Evolutionary conservation across 2,797 vertebrate species (phyloP), one percentile per base, ranked within the genome.

Genomic region (Euphonia xanthogaster): DNA sequence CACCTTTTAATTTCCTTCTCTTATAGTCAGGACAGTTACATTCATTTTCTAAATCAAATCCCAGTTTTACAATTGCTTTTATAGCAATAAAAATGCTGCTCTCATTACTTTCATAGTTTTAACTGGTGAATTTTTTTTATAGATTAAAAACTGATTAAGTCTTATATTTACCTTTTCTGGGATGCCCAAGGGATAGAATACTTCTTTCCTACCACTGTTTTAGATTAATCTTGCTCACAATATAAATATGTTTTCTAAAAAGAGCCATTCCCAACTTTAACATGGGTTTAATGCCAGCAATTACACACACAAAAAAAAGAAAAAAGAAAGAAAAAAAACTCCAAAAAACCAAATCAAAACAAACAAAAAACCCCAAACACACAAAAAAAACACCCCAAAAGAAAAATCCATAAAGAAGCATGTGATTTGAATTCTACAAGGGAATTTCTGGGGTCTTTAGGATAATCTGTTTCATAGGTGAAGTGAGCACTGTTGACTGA

Each of bases 311-410:
- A 12, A 3, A 42, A 4, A 42, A 8, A 42, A 33, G 4, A 88
- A 2, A 31, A 6, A 24, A 20, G 1, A 14, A 11, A 50, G 2
- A 14, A 28, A 70, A 6, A 14, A 35, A 20, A 14, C 2, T 15
- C 11, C 6, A 23, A 47, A 67, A 40, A 20, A 8, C 19, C 25
- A 55, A 55, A 10, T 7, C 7, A n/a, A 45, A 42, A 4, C 30
- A 24, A 33, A 65, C 0, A 37, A 37, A 37, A 37, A 37, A 37
- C 37, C 37, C 37, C 10, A 37, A 37, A 37, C 37, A 10, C 10
- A 12, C 9, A 53, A 53, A 53, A 19, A 19, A 39, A 7, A 1
- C 27, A 60, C 9, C 37, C 3, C 15, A 1, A 25, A 5, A 20
- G 13, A 25, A 39, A 73, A 37, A 31, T 2, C 6, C 9, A 63